These are phyloP conservation scores for Bombus waltoni DNA, from an alignment of 1,140 invertebrate species.

Conservation along the genomic window DNA sequence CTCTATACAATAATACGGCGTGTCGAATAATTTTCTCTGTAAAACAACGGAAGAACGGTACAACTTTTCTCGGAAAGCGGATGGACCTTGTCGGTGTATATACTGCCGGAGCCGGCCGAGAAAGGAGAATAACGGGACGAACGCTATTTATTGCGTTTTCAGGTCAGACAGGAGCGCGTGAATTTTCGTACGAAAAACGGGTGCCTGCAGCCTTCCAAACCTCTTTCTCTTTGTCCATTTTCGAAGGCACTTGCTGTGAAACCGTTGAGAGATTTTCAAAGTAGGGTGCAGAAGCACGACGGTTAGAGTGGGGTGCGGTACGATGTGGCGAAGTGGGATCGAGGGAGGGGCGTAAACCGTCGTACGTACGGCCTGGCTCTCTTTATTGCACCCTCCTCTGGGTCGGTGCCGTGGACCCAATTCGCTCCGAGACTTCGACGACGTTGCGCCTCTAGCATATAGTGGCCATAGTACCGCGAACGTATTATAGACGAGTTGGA, in stretches of 20 bases:
- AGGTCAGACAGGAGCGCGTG: constrained; percentile 32
- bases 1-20: not conserved
- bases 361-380: not conserved
- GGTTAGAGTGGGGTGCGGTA: not conserved
- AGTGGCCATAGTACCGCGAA: constrained; percentile 12
- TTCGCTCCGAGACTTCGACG: constrained; percentile 1
- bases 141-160: constrained; percentile 39
- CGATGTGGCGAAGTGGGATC: not conserved
- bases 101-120: not conserved
- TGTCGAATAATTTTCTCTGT: not conserved
- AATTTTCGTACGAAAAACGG: constrained; percentile 47
- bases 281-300: constrained; percentile 40
- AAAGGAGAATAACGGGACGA: constrained; percentile 43
- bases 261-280: constrained; percentile 48
- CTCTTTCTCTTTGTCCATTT: constrained; percentile 48
- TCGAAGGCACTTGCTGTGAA: constrained; percentile 41
- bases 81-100: not conserved
- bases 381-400: constrained; percentile 46
- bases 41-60: too few relatives aligned
- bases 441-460: constrained; percentile 17
- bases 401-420: constrained; percentile 28
- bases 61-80: not conserved
- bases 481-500: not conserved
- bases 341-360: not conserved
- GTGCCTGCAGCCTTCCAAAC: constrained; percentile 16